Base-by-base conservation (phyloP, 2,113 vertebrate species). In the Ctenomys sociabilis region DNA sequence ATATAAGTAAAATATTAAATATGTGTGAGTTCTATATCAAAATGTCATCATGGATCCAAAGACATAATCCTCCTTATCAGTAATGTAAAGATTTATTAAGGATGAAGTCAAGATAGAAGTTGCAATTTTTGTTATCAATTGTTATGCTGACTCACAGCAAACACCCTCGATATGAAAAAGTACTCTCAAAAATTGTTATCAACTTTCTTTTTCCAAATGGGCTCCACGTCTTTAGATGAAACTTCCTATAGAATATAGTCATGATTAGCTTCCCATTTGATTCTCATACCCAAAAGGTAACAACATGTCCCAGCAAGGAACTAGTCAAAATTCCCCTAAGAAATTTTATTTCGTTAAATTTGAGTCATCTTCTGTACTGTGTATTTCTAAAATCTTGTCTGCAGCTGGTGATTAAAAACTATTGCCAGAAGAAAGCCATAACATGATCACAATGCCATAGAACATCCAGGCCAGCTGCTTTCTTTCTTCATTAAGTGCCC, bases 311-410 rank as follows among this genome's bases (percentile, higher is more conserved):
- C 61, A 87, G n/a, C n/a, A 85, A 66, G 26, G 11, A 85, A 68
- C 26, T 52, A 78, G 88, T 85, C 8, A n/a, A 77, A 78, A 63
- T 61, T 92, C 52, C 30, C 66, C 80, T 57, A 13, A 10, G 93
- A 77, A 75, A 10, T 45, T 90, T 72, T 77, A 91, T 92, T 94
- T 93, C 16, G 84, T 70, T 96, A 81, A 78, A 92, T 61, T 64
- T 77, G n/a, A 3, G 16, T 92, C 57, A 85, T 85, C 94, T 84
- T 95, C 85, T 72, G 19, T 13, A 88, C 16, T 21, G 6, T 21
- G 7, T 2, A 88, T 93, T 37, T 66, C 35, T 77, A 13, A 93
- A 87, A 40, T 43, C 8, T 57, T 30, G 26, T n/a, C 17, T 16
- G 19, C 0, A 30, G 24, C 17, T 28, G 4, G 49, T 73, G 59